A percentile compares a stretch with the other conserved stretches of the same genome.
These are phyloP conservation scores for Onychomys leucogaster DNA, from an alignment of 2,797 vertebrate species.

Conservation along the genomic window DNA sequence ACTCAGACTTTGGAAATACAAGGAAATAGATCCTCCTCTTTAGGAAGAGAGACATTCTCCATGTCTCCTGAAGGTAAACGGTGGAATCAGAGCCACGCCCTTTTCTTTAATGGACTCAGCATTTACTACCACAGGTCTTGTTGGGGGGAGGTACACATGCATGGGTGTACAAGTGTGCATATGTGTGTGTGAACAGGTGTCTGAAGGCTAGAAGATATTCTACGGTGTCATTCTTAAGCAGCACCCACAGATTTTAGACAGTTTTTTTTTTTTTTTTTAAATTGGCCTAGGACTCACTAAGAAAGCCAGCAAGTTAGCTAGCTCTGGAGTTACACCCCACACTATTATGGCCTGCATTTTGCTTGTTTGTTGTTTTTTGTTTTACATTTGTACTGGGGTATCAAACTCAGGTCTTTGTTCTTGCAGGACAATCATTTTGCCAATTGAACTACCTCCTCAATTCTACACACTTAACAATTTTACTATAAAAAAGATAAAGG, in stretches of 20 bases:
- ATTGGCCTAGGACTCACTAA: neutral
- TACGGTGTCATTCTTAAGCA: neutral
- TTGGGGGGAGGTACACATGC: neutral
- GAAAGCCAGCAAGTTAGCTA: neutral
- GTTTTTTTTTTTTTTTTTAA: neutral
- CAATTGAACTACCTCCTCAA: neutral
- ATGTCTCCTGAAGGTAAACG: constrained; percentile 10
- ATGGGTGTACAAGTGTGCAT: neutral
- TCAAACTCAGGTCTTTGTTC: neutral
- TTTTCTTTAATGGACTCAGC: neutral
- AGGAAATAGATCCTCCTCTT: constrained; percentile 32
- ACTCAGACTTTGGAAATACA: neutral
- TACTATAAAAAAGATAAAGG: neutral
- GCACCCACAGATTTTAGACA: neutral
- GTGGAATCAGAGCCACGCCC: neutral
- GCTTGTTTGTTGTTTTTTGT: neutral
- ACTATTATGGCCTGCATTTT: neutral
- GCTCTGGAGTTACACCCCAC: neutral
- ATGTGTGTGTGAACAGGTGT: neutral
- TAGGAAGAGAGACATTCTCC: constrained; percentile 1
- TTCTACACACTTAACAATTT: neutral
- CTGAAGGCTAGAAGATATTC: neutral
- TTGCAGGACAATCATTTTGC: neutral
- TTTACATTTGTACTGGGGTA: neutral
- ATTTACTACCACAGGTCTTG: neutral